Base-by-base conservation (phyloP, 2,888 invertebrate genomes). In the Dasypogon diadema region DNA sequence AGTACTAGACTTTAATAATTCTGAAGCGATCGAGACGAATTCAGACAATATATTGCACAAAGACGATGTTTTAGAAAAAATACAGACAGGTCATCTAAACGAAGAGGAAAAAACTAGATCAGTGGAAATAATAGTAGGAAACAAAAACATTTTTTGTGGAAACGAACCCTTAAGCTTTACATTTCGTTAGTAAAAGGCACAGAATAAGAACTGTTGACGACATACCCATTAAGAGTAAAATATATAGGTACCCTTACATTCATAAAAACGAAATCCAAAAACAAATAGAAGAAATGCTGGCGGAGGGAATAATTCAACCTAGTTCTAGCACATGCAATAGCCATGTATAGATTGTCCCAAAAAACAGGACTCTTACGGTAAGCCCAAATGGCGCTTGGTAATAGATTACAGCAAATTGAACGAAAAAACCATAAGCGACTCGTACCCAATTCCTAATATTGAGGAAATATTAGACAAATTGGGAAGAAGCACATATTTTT, bases 401-500 rank as follows among this genome's bases (percentile, higher is more conserved):
- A 74, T 60, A 1, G 74, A 74, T 10, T 74, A 74, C 10, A 26
- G 73, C 2, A 51, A 21, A 46, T 16, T 78, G 6, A 80, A 79
- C 26, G 75, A 79, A 24, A 76, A 77, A 74, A 80, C 81, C 1
- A 77, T 80, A 6, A 77, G 77, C n/a, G 81, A 81, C 70, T 74
- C 51, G 24, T 81, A 80, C 72, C 80, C 80, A 14, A 74, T 79
- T 2, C 79, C 79, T 2, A 77, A 80, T 56, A 79, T 82, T 10
- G 77, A 48, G 26, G 80, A 80, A 21, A 79, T 80, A 68, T 24
- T 82, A 21, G 81, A 80, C 26, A 79, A 80, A 68, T 26, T 82
- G 22, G 81, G 81, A 10, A 79, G 42, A n/a, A 70, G 79, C 1
- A 78, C 77, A 48, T 82, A 81, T 76, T 81, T 80, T n/a, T 77